Percentiles rank a stretch among this genome's conserved stretches.
phyloP scores from a whole-genome alignment of 2,113 vertebrate species.

The Ellobius talpinus region DNA sequence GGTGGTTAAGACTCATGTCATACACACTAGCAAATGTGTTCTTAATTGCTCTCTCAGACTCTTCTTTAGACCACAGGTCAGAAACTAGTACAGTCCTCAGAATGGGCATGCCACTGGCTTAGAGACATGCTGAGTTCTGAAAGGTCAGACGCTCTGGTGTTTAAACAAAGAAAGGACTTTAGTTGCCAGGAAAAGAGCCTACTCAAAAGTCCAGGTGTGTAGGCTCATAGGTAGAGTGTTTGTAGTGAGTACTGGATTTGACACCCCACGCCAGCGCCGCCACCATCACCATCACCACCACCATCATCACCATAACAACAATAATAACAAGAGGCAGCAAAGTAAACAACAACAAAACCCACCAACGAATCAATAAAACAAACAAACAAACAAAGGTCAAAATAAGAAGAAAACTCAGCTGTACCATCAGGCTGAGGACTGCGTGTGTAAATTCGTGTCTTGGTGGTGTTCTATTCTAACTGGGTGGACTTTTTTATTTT shows the following conservation, averaged over 20 bases:
- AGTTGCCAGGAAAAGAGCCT: background rate
- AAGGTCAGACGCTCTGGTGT: background rate
- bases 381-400: background rate
- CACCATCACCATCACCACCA: no score
- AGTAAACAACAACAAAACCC: background rate
- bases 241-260: background rate
- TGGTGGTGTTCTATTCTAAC: background rate
- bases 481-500: background rate
- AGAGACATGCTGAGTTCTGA: background rate
- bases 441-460: background rate
- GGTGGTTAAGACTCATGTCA: conserved; percentile 2
- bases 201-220: background rate
- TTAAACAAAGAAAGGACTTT: conserved; percentile 26
- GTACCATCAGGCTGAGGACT: background rate
- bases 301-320: background rate
- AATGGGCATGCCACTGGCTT: background rate
- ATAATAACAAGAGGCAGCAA: background rate
- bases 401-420: background rate
- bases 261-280: background rate
- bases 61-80: conserved; percentile 37
- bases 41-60: conserved; percentile 27
- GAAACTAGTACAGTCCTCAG: conserved; percentile 23
- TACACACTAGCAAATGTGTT: conserved; percentile 48
- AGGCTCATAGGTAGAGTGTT: background rate
- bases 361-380: no score